Percentiles rank a stretch among this genome's conserved stretches.
Conservation (phyloP, 1,140 invertebrate species). For the Musca domestica region DNA sequence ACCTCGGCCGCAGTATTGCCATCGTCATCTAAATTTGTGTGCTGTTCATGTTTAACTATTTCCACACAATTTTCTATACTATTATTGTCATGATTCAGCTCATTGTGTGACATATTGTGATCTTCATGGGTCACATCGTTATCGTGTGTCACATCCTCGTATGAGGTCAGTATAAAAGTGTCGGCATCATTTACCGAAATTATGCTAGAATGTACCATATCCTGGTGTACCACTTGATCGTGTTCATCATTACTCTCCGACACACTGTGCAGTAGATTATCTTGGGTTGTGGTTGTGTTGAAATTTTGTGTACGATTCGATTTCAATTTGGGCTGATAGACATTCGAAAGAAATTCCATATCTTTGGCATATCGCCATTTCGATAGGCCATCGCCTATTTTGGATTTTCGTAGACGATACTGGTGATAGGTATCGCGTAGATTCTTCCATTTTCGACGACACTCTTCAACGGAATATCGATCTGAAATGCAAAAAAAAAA, state of each 20-base stretch:
- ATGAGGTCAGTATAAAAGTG: constrained; percentile 46
- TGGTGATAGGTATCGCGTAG: constrained; percentile 50
- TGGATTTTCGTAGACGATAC: constrained; percentile 48
- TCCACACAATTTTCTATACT: constrained; percentile 33
- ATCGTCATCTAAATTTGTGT: constrained; percentile 39
- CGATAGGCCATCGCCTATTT: constrained; percentile 45
- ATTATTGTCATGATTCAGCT: constrained; percentile 39
- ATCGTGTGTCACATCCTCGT: constrained; percentile 48
- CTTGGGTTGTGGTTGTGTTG: not conserved
- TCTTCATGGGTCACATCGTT: constrained; percentile 44
- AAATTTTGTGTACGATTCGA: constrained; percentile 37
- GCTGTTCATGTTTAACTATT: constrained; percentile 46
- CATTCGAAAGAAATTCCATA: constrained; percentile 45
- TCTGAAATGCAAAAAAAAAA: constrained; percentile 26
- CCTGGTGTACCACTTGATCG: constrained; percentile 26
- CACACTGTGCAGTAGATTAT: constrained; percentile 5
- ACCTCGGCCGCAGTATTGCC: constrained; percentile 43
- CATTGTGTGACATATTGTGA: constrained; percentile 38
- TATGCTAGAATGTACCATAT: constrained; percentile 20
- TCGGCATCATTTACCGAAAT: constrained; percentile 44
- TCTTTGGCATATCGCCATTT: constrained; percentile 51
- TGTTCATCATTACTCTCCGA: constrained; percentile 10
- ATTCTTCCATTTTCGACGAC: constrained; percentile 50
- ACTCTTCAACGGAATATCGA: constrained; percentile 49
- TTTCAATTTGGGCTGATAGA: constrained; percentile 50